Evolutionary conservation across 2,113 vertebrate species (phyloP).

Genomic region (Leiothrix lutea): DNA sequence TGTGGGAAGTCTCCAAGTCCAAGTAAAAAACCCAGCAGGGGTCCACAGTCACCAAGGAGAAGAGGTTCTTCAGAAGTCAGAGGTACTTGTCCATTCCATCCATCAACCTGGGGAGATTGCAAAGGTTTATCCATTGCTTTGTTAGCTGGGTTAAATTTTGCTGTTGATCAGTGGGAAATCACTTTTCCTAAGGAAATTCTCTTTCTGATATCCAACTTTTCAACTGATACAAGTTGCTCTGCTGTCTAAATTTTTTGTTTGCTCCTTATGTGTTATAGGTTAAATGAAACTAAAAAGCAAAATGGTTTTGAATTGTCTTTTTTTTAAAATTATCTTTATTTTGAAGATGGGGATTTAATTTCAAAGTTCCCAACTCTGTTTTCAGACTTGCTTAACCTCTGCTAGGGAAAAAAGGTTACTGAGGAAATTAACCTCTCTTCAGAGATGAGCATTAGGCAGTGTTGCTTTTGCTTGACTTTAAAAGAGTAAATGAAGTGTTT

Average conservation of each 20-base stretch:
- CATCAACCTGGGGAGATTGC: background rate
- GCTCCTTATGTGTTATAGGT: background rate
- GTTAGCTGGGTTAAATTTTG: background rate
- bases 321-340: background rate
- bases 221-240: background rate
- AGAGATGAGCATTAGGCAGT: background rate
- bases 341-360: background rate
- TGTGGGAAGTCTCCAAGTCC: background rate
- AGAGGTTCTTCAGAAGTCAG: background rate
- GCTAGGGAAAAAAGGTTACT: background rate
- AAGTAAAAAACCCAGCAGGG: background rate
- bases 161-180: background rate
- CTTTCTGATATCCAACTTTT: background rate
- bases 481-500: background rate
- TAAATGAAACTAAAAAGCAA: background rate
- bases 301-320: background rate
- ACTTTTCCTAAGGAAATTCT: background rate
- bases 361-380: background rate
- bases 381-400: background rate
- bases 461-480: background rate
- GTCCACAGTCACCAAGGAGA: slow-evolving; percentile 25
- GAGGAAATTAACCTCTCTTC: background rate
- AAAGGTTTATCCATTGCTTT: background rate
- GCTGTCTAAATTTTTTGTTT: background rate
- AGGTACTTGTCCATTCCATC: slow-evolving; percentile 62